A percentile compares a stretch with the other conserved stretches of the same genome.
Evolutionary conservation across 2,797 vertebrate species (phyloP).

Genomic region (Rhabdomys pumilio): DNA sequence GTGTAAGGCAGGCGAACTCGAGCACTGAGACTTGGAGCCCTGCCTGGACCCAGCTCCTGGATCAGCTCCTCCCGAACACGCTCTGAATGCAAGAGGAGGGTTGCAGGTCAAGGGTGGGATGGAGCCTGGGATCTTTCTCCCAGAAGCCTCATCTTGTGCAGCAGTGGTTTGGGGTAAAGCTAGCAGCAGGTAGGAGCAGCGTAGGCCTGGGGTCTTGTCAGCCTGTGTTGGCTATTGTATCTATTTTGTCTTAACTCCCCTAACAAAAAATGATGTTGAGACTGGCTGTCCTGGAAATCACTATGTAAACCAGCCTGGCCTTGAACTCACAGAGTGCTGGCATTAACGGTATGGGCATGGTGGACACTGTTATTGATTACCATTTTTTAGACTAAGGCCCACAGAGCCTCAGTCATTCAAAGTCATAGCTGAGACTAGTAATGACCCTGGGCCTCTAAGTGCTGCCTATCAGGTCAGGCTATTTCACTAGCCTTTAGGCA

Average conservation of each 20-base stretch:
- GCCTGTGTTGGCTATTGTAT: neutral
- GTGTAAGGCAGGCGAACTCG: slow-evolving; percentile 90
- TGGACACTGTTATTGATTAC: too few relatives aligned
- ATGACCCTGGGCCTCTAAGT: neutral
- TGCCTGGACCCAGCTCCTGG: slow-evolving; percentile 84
- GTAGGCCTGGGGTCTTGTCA: neutral
- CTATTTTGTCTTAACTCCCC: neutral
- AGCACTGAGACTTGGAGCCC: slow-evolving; percentile 86
- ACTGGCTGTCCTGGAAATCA: neutral
- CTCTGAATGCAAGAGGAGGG: slow-evolving; percentile 82
- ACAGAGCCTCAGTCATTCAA: neutral
- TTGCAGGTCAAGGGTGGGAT: neutral
- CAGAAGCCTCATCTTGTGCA: neutral
- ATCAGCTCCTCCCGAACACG: slow-evolving; percentile 89
- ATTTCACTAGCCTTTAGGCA: neutral
- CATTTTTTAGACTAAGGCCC: slow-evolving; percentile 3
- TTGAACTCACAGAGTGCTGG: neutral
- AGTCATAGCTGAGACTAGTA: neutral
- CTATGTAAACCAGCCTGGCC: neutral
- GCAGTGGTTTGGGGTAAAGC: neutral
- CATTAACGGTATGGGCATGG: neutral
- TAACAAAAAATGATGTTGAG: neutral
- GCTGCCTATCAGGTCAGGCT: neutral
- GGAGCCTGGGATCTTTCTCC: neutral
- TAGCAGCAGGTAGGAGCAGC: neutral